Conservation (phyloP, 2,888 invertebrate genomes). For the Scaptodrosophila latifasciaeformis region DNA sequence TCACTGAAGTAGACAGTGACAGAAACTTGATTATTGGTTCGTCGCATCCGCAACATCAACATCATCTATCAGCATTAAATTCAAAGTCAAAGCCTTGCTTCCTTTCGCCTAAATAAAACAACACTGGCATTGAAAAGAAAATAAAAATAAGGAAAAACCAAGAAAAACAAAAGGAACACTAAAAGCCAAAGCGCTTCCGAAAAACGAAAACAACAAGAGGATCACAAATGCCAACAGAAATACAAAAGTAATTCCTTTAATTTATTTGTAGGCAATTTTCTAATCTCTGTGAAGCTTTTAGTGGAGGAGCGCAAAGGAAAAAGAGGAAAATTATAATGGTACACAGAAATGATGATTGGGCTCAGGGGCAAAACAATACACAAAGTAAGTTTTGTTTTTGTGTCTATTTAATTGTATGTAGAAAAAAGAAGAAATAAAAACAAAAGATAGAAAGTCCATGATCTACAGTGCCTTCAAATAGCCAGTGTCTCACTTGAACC, state of each 20-base stretch:
- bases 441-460: slow-evolving; percentile 44
- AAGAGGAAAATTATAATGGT: too few relatives aligned
- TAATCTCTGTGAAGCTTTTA: too few relatives aligned
- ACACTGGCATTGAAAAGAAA: too few relatives aligned
- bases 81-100: slow-evolving; percentile 37
- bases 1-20: not conserved
- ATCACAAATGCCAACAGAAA: slow-evolving; percentile 7
- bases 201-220: slow-evolving; percentile 10
- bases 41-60: slow-evolving; percentile 65
- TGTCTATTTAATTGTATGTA: slow-evolving; percentile 61
- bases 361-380: not conserved
- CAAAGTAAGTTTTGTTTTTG: slow-evolving; percentile 21
- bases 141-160: slow-evolving; percentile 10
- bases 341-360: too few relatives aligned
- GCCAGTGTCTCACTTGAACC: too few relatives aligned
- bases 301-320: not conserved
- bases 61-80: slow-evolving; percentile 60
- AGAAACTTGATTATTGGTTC: slow-evolving; percentile 60
- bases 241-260: slow-evolving; percentile 43
- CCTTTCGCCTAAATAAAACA: not conserved
- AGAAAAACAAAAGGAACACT: slow-evolving; percentile 26
- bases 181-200: slow-evolving; percentile 13
- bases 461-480: slow-evolving; percentile 20
- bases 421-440: slow-evolving; percentile 27
- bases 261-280: slow-evolving; percentile 59